Percentiles rank a stretch among this genome's conserved stretches.
Conservation (phyloP, 1,140 invertebrate species). For the Papilio machaon region DNA sequence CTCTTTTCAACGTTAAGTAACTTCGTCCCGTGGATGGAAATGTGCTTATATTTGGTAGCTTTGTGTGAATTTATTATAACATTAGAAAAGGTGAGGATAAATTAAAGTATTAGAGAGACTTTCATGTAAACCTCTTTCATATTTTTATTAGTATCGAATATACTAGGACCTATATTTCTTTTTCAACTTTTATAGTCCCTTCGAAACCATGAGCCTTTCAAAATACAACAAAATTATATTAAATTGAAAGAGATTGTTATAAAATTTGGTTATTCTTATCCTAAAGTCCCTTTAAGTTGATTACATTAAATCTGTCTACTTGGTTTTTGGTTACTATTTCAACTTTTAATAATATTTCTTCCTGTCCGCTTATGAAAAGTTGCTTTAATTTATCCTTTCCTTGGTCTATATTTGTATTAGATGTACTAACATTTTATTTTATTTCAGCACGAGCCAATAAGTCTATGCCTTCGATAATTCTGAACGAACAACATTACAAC, state of each 20-base stretch:
- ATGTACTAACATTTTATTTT: slow-evolving; percentile 36
- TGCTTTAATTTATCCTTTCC: slow-evolving; percentile 14
- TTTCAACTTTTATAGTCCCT: too few species aligned
- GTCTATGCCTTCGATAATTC: slow-evolving; percentile 20
- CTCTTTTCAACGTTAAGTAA: too few species aligned
- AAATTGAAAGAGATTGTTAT: too few species aligned
- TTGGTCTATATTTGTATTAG: slow-evolving; percentile 2
- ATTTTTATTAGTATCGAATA: too few species aligned
- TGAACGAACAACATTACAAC: slow-evolving; percentile 21
- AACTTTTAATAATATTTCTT: neutral
- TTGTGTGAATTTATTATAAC: neutral
- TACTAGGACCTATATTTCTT: too few species aligned
- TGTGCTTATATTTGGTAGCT: neutral
- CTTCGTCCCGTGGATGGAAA: neutral
- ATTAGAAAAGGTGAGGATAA: neutral
- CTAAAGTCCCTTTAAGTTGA: too few species aligned
- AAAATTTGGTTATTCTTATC: too few species aligned
- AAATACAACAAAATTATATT: too few species aligned
- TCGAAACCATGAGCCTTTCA: too few species aligned
- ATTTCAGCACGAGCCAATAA: slow-evolving; percentile 34
- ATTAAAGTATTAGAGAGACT: neutral
- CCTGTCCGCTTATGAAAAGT: neutral
- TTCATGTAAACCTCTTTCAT: too few species aligned
- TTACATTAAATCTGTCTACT: too few species aligned
- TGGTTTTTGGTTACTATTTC: too few species aligned